These are phyloP conservation scores for Liopterus haemorrhoidalis DNA, from an alignment of 2,888 invertebrate genomes.

Conservation along the genomic window DNA sequence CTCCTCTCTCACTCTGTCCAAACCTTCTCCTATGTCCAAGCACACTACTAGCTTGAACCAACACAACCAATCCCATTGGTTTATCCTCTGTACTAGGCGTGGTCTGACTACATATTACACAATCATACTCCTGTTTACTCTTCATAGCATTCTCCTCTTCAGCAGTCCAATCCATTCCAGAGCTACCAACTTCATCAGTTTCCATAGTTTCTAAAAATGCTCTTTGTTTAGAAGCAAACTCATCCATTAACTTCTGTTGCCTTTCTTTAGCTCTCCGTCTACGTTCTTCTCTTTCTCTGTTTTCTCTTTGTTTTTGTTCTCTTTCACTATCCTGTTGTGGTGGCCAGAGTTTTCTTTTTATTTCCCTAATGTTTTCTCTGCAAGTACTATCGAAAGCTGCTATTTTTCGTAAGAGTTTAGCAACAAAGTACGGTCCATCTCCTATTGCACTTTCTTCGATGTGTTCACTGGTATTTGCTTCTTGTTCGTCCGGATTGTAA, in stretches of 20 bases:
- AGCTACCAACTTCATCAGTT: conserved; percentile 46
- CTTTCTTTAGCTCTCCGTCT: conserved; percentile 79
- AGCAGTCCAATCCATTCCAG: conserved; percentile 59
- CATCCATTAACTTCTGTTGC: conserved; percentile 87
- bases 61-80: conserved; percentile 83
- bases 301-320: conserved; percentile 62
- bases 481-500: conserved; percentile 48
- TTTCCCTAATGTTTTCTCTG: conserved; percentile 62
- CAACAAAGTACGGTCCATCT: conserved; percentile 84
- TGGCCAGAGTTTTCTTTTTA: conserved; percentile 73
- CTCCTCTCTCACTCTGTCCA: conserved; percentile 50
- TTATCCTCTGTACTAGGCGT: conserved; percentile 76
- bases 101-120: conserved; percentile 92
- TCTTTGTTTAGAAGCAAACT: conserved; percentile 85
- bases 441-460: conserved; percentile 54
- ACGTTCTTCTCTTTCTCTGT: conserved; percentile 75
- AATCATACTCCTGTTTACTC: conserved; percentile 72
- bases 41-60: conserved; percentile 83
- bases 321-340: conserved; percentile 72
- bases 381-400: conserved; percentile 65
- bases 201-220: conserved; percentile 81
- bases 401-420: conserved; percentile 70
- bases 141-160: conserved; percentile 55
- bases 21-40: conserved; percentile 65
- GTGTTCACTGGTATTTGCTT: conserved; percentile 39